phyloP scores from a whole-genome alignment of 2,113 vertebrate species.

The Strigops habroptila region DNA sequence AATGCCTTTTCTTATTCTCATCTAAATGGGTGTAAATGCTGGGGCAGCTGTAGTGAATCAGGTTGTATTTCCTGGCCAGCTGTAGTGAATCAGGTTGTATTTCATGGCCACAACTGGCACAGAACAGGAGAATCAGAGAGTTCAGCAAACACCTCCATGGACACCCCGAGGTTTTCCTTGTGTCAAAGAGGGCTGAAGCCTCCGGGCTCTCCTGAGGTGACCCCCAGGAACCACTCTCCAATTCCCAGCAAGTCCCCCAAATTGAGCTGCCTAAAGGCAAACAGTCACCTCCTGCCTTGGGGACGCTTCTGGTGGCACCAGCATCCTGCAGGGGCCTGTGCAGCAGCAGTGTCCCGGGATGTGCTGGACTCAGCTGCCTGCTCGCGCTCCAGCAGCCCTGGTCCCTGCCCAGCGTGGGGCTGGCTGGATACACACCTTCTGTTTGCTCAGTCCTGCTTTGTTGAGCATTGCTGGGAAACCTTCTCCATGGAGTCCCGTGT shows the following conservation, averaged over 20 bases:
- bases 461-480: background rate
- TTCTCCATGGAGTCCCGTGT: background rate
- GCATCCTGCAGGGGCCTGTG: background rate
- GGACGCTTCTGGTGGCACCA: background rate
- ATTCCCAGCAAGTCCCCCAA: background rate
- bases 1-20: background rate
- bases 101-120: background rate
- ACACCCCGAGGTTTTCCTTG: rapidly evolving
- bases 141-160: background rate
- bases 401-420: background rate
- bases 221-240: background rate
- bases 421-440: background rate
- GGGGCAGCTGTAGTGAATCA: background rate
- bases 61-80: background rate
- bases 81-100: background rate
- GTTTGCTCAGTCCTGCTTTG: slow-evolving; percentile 29
- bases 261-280: background rate
- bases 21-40: background rate
- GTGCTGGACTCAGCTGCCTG: background rate
- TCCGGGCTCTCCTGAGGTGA: rapidly evolving
- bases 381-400: background rate
- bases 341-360: rapidly evolving
- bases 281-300: background rate
- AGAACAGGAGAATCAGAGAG: background rate
- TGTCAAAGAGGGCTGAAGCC: background rate